Conservation (phyloP, 2,888 invertebrate species). For the Rhyacophila evoluta region DNA sequence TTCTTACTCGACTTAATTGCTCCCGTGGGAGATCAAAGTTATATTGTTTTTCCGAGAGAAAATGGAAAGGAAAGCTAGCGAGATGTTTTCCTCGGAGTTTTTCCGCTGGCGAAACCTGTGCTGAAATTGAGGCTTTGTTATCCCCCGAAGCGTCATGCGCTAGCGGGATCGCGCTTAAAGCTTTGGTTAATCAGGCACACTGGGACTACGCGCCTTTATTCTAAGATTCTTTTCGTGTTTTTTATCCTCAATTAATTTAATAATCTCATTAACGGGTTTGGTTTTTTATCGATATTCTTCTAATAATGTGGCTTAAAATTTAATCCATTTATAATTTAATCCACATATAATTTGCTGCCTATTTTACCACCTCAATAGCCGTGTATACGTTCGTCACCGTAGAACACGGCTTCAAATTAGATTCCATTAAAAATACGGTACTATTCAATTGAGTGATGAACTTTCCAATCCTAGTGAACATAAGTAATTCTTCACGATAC, state of each 20-base stretch:
- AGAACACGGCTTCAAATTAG: too few relatives aligned
- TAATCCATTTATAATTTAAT: too few relatives aligned
- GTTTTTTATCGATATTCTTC: too few relatives aligned
- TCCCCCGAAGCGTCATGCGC: background rate
- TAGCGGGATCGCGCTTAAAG: slow-evolving; percentile 5
- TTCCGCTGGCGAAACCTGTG: background rate
- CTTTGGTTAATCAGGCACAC: background rate
- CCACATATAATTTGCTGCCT: too few relatives aligned
- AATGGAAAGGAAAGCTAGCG: background rate
- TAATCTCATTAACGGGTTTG: background rate
- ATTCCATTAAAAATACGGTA: too few relatives aligned
- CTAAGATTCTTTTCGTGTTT: background rate
- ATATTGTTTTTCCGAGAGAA: slow-evolving; percentile 47
- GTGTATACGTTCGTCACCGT: too few relatives aligned
- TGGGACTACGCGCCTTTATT: background rate
- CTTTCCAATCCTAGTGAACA: too few relatives aligned
- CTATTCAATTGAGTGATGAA: too few relatives aligned
- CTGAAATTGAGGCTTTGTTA: slow-evolving; percentile 13
- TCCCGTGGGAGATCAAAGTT: slow-evolving; percentile 53
- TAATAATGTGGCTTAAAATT: too few relatives aligned
- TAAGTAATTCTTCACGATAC: too few relatives aligned
- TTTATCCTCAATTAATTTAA: background rate
- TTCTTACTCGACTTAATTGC: slow-evolving; percentile 52
- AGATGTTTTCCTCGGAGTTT: background rate
- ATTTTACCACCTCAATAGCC: too few relatives aligned